These are phyloP conservation scores for Melangyna quadrimaculata DNA, from an alignment of 2,888 invertebrate genomes.

Conservation along the genomic window DNA sequence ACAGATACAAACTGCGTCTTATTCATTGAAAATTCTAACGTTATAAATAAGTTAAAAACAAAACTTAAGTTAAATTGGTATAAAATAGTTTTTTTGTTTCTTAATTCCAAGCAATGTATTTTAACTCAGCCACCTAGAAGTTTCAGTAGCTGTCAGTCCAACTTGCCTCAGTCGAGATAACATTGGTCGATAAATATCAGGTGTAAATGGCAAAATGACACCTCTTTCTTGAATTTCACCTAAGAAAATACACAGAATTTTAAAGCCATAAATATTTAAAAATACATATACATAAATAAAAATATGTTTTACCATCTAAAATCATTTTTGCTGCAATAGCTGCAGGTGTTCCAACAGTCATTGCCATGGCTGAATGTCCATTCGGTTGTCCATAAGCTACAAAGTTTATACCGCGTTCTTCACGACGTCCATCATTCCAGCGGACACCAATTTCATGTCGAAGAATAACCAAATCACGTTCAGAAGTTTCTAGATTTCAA, in stretches of 20 bases:
- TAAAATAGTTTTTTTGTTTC: neutral
- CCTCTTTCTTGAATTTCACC: constrained; percentile 98
- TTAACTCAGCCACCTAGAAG: constrained; percentile 82
- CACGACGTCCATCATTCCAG: constrained; percentile 93
- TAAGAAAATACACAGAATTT: constrained; percentile 38
- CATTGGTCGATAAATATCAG: constrained; percentile 96
- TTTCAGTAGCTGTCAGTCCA: constrained; percentile 88
- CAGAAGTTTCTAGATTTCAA: constrained; percentile 84
- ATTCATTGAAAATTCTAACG: neutral
- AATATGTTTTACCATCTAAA: constrained; percentile 85
- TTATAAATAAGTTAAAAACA: constrained; percentile 10
- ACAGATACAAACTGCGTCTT: neutral
- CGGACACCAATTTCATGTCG: constrained; percentile 95
- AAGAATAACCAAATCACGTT: constrained; percentile 96
- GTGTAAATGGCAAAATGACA: constrained; percentile 93
- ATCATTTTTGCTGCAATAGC: constrained; percentile 99
- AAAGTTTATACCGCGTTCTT: constrained; percentile 91
- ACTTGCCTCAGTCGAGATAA: constrained; percentile 92
- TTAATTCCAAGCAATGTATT: neutral
- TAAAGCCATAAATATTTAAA: neutral
- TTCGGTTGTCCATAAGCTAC: constrained; percentile 92
- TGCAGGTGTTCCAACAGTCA: constrained; percentile 95
- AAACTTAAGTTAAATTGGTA: neutral
- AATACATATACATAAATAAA: accelerated
- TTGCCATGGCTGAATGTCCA: constrained; percentile 97